These are phyloP conservation scores for Pelagia noctiluca DNA, from an alignment of 30 jellyfish, hydroid and myxozoan genomes.

Conservation along the genomic window DNA sequence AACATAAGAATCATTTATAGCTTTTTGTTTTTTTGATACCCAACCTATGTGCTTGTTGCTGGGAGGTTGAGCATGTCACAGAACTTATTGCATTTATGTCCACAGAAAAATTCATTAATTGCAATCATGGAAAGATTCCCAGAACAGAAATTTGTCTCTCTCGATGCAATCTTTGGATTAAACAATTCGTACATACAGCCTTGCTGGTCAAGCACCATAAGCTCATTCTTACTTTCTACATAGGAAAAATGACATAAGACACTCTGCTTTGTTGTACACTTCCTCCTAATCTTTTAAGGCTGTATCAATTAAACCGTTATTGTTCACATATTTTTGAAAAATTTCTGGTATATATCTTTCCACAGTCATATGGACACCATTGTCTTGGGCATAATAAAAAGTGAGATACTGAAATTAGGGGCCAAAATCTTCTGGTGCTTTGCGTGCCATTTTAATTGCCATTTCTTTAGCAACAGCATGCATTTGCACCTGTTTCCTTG, in stretches of 20 bases:
- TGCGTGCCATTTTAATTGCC: not conserved
- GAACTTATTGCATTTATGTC: not conserved
- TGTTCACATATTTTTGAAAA: not conserved
- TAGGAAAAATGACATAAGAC: not conserved
- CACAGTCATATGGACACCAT: constrained; percentile 6
- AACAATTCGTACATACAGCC: constrained; percentile 1
- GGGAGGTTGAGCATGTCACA: not conserved
- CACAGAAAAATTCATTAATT: not conserved
- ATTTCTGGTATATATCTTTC: not conserved
- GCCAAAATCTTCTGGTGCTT: constrained; percentile 6
- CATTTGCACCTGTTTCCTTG: not conserved
- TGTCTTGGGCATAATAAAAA: not conserved
- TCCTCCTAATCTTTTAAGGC: not conserved
- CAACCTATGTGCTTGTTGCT: not conserved
- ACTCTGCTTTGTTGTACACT: constrained; percentile 2
- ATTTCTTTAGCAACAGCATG: not conserved
- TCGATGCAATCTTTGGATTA: not conserved
- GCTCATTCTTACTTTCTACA: not conserved
- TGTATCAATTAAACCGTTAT: not conserved
- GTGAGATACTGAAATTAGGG: not conserved
- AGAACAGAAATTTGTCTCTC: not conserved
- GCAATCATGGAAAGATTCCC: constrained; percentile 4
- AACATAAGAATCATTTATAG: not conserved
- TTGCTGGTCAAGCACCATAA: constrained; percentile 3
- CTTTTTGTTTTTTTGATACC: not conserved